Evolutionary conservation across 1,140 invertebrate genomes (phyloP), one percentile per base, ranked within the genome.

Genomic region (Solenopsis invicta): DNA sequence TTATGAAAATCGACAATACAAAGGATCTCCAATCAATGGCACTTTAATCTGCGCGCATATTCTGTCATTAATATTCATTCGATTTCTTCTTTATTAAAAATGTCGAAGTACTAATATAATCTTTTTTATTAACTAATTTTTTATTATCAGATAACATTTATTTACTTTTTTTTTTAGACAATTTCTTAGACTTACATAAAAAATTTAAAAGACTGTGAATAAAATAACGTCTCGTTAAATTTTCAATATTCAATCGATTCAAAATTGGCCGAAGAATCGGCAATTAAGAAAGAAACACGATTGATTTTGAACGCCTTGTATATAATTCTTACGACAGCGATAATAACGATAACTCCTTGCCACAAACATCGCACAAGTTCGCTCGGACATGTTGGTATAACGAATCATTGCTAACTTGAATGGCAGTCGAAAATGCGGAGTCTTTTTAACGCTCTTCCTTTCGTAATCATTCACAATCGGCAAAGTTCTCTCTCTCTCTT

Each of bases 331-430:
- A n/a, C 71, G 80, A 82, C 52, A 74, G 80, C 80, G 34, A 61
- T 37, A 84, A 74, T 84, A 54, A 80, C 74, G 41, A 29, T 48
- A 84, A 84, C 69, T 50, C 45, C 21, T 62, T 78, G 18, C 87
- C 72, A 75, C 90, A 93, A 93, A 94, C 18, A 92, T 94, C 91
- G 90, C 91, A 91, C 90, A 88, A 91, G 87, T 93, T 89, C 87
- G 91, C 89, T 93, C 90, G 85, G 88, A 89, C 82, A 76, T 90
- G 86, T 50, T 86, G 87, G 76, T 88, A 76, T 21, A 80, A 84
- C 71, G 72, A 67, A 86, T 85, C 52, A 74, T 86, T 87, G 24
- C 71, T 86, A 88, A 69, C 77, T 85, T 86, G 89, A 90, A 91
- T 92, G 90, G 87, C 90, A 92, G 89, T 91, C 85, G 85, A 88